Conservation (phyloP, 2,888 invertebrate species). For the Chirona hameri region DNA sequence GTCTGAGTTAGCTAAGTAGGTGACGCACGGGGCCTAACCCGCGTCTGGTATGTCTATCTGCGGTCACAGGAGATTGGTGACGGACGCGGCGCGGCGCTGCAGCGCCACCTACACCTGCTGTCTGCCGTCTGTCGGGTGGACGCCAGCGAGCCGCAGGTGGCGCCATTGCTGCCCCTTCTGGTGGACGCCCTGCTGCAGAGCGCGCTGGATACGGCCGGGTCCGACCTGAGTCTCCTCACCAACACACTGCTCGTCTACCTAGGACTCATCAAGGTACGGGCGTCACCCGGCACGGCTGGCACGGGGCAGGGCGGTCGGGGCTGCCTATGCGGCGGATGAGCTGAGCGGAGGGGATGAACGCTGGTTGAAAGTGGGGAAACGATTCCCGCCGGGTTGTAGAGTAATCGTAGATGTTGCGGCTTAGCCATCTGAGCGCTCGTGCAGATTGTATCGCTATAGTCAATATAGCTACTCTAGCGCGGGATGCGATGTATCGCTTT, state of each 20-base stretch:
- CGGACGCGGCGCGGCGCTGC: conserved; percentile 34
- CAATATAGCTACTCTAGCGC: too few species aligned
- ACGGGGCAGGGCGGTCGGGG: neutral
- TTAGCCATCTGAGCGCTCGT: too few species aligned
- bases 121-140: neutral
- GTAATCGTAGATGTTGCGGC: too few species aligned
- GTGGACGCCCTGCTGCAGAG: conserved; percentile 33
- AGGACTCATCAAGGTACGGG: conserved; percentile 47
- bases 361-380: too few species aligned
- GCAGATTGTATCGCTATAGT: too few species aligned
- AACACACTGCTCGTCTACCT: conserved; percentile 46
- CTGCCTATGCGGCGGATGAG: neutral
- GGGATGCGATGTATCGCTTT: too few species aligned
- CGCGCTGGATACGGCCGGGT: conserved; percentile 36
- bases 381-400: too few species aligned
- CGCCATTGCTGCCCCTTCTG: conserved; percentile 31
- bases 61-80: neutral
- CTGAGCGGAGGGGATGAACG: neutral
- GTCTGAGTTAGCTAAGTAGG: too few species aligned
- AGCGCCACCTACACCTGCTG: conserved; percentile 26
- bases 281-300: neutral
- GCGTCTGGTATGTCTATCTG: too few species aligned
- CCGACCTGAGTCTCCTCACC: conserved; percentile 42
- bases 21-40: too few species aligned
- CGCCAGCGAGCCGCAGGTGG: conserved; percentile 30